These are phyloP conservation scores for Chroicocephalus ridibundus DNA, from an alignment of 2,113 vertebrate genomes.

Conservation along the genomic window DNA sequence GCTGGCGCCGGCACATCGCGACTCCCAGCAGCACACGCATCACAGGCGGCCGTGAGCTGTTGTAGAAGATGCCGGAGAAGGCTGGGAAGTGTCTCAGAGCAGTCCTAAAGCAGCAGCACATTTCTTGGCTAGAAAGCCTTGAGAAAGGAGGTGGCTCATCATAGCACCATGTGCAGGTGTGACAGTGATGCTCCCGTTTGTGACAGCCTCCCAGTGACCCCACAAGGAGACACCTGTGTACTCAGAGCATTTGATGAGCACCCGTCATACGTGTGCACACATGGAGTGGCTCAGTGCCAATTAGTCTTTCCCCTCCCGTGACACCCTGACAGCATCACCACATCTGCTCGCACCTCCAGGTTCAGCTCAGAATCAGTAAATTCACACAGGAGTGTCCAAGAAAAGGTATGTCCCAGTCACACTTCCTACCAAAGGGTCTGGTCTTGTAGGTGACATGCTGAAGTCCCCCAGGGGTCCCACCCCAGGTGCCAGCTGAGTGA, in stretches of 20 bases:
- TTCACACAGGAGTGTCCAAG: not conserved
- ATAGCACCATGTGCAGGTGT: not conserved
- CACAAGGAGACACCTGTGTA: fast-evolving
- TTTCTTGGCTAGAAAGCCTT: not conserved
- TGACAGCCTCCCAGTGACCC: not conserved
- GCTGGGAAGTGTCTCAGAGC: not conserved
- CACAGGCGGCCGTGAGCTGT: not conserved
- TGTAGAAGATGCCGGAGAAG: not conserved
- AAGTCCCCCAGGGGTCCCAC: not conserved
- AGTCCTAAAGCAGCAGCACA: not conserved
- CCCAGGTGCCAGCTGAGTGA: too few species aligned
- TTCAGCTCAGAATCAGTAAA: not conserved
- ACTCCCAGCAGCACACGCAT: not conserved
- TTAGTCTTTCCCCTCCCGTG: not conserved
- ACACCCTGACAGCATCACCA: not conserved
- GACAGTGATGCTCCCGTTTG: not conserved
- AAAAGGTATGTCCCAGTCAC: not conserved
- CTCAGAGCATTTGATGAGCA: not conserved
- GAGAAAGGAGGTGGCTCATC: not conserved
- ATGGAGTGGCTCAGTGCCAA: not conserved
- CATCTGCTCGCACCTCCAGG: not conserved
- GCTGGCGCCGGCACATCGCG: not conserved
- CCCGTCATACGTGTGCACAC: fast-evolving
- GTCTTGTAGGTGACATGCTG: not conserved
- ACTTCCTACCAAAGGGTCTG: not conserved